phyloP scores from a whole-genome alignment of 2,113 vertebrate species.

The Eidolon helvum region DNA sequence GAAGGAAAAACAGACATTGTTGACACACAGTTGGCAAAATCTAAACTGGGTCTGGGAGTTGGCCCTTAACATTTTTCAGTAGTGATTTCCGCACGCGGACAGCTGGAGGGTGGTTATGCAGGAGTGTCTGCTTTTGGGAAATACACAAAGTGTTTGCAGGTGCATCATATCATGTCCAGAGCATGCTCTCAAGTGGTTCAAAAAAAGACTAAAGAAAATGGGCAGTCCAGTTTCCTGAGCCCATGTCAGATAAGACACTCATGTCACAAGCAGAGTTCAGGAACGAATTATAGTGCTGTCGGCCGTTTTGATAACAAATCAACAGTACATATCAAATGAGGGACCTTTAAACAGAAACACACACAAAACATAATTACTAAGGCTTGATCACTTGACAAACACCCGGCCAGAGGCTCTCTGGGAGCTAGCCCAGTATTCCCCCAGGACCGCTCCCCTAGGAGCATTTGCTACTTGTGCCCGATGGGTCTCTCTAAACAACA shows the following conservation, averaged over 20 bases:
- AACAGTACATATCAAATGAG: neutral
- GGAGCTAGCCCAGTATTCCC: no score
- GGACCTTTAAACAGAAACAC: no score
- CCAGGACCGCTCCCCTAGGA: no score
- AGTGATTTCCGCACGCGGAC: fast-evolving
- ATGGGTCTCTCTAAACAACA: no score
- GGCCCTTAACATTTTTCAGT: no score
- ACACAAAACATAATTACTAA: no score
- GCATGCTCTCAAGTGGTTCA: neutral
- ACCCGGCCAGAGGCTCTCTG: no score
- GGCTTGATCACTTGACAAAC: no score
- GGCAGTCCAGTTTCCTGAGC: neutral
- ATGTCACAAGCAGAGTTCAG: fast-evolving
- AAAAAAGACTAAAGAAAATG: neutral
- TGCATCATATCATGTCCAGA: neutral
- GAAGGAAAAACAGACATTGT: neutral
- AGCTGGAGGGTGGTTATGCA: neutral
- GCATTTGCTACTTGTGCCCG: no score
- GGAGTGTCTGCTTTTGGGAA: neutral
- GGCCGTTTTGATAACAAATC: neutral
- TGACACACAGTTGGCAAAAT: no score
- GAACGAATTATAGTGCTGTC: neutral
- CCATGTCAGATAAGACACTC: neutral
- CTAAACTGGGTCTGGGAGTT: neutral
- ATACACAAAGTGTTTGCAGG: fast-evolving